These are phyloP conservation scores for Nannobrachium achirus DNA, from an alignment of 2,113 vertebrate species.

Conservation along the genomic window DNA sequence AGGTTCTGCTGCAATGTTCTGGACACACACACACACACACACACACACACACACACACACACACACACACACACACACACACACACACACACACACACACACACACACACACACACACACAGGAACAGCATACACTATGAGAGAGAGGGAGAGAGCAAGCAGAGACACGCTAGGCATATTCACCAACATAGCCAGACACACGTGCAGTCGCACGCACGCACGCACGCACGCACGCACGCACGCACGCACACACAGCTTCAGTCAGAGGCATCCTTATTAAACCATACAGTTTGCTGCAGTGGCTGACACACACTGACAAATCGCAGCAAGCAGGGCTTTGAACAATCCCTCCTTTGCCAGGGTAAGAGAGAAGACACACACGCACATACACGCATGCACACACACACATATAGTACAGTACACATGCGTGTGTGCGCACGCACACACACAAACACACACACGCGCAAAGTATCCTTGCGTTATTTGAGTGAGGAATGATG, in stretches of 20 bases:
- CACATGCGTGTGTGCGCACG: too few relatives aligned
- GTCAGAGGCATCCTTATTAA: constrained; percentile 64
- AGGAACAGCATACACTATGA: background rate
- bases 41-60: constrained; percentile 3
- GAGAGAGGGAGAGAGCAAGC: background rate
- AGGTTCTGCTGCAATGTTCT: constrained; percentile 42
- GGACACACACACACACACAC: constrained; percentile 1
- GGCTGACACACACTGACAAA: constrained; percentile 62
- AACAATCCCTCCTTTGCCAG: constrained; percentile 34
- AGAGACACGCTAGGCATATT: constrained; percentile 1
- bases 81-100: background rate
- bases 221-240: background rate
- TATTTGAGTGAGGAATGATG: too few relatives aligned
- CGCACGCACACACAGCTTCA: constrained; percentile 12
- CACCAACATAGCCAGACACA: constrained; percentile 1
- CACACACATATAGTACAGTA: too few relatives aligned
- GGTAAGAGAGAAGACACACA: constrained; percentile 11
- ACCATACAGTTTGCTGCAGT: constrained; percentile 41
- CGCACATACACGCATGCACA: background rate
- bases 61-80: constrained; percentile 3
- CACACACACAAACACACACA: constrained; percentile 22
- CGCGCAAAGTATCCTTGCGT: too few relatives aligned
- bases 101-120: background rate
- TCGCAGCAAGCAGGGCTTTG: constrained; percentile 34
- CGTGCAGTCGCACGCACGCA: constrained; percentile 4